Evolutionary conservation across 92 coral and sea anemone genomes (phyloP).

Genomic region (Epizoanthus fatuus): DNA sequence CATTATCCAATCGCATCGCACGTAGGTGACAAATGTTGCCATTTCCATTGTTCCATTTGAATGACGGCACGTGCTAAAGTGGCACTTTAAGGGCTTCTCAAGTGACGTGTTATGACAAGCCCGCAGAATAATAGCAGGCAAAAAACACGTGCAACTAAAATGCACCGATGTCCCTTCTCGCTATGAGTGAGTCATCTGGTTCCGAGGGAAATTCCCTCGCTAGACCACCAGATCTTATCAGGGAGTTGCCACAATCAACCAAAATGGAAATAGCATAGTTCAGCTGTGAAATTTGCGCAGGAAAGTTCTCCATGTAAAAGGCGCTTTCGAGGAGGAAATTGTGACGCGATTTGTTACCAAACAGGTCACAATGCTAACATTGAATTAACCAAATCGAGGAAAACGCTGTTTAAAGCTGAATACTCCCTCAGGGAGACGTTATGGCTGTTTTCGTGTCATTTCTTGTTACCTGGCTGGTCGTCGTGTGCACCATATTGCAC

Average conservation of each 20-base stretch:
- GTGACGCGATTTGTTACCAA: slow-evolving; percentile 12
- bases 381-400: background rate
- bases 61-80: slow-evolving; percentile 9
- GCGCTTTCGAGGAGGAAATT: background rate
- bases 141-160: slow-evolving; percentile 37
- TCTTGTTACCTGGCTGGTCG: background rate
- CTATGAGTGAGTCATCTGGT: slow-evolving; percentile 17
- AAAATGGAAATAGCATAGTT: slow-evolving; percentile 14
- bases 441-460: slow-evolving; percentile 22
- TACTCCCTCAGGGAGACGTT: slow-evolving; percentile 5
- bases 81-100: slow-evolving; percentile 11
- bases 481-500: background rate
- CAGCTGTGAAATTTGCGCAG: slow-evolving; percentile 14
- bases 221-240: slow-evolving; percentile 43
- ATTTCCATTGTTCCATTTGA: slow-evolving; percentile 16
- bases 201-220: slow-evolving; percentile 44
- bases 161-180: background rate
- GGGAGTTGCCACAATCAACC: slow-evolving; percentile 30
- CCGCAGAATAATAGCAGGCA: slow-evolving; percentile 41
- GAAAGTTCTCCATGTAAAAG: slow-evolving; percentile 17
- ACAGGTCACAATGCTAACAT: background rate
- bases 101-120: slow-evolving; percentile 41
- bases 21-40: slow-evolving; percentile 19
- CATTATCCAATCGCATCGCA: slow-evolving; percentile 40
- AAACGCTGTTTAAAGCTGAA: background rate